Evolutionary conservation across 2,797 vertebrate species (phyloP), one percentile per base, ranked within the genome.

Genomic region (Callimico goeldii): DNA sequence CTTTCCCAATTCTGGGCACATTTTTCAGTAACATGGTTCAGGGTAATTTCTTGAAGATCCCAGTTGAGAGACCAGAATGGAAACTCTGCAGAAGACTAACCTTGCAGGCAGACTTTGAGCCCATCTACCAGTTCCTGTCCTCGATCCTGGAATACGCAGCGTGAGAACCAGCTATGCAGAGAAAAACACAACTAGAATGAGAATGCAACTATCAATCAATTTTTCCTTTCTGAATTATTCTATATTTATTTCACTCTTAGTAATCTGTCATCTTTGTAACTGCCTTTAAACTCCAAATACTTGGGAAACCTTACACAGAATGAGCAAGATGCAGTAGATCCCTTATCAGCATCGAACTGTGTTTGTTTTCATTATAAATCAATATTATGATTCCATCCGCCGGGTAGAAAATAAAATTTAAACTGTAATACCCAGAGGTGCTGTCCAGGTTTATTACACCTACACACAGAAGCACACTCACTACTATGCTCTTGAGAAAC

Each of bases 91-190:
- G n/a, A 41, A 19, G 76, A 96, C 98, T 98, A 98, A 98, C 99
- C 99, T 98, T 98, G 99, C 91, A 99, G 97, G 24, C 99, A 99
- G 97, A 98, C 98, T 98, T 99, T 99, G 92, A 99, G 99, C 15
- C 99, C 99, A 15, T 99, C 99, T 88, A 99, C 99, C 88, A 99
- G 99, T 97, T 99, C 99, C 91, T 99, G 99, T 43, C 99, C 99
- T 95, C 98, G 99, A 87, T 98, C 98, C 95, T 99, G 99, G 88
- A 99, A 97, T n/a, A 99, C 99, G 64, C 99, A 99, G 96, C 99
- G 99, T 0, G 99, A 99, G 98, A 99, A 99, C 99, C 99, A 99
- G 92, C 99, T 99, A 93, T 41, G 22, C 7, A 50, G 95, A 94
- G n/a, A 84, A 79, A 86, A 96, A 36, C 41, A 30, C 8, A 70